Evolutionary conservation across 2,888 invertebrate genomes (phyloP).

Genomic region (Drosophila longiperda): DNA sequence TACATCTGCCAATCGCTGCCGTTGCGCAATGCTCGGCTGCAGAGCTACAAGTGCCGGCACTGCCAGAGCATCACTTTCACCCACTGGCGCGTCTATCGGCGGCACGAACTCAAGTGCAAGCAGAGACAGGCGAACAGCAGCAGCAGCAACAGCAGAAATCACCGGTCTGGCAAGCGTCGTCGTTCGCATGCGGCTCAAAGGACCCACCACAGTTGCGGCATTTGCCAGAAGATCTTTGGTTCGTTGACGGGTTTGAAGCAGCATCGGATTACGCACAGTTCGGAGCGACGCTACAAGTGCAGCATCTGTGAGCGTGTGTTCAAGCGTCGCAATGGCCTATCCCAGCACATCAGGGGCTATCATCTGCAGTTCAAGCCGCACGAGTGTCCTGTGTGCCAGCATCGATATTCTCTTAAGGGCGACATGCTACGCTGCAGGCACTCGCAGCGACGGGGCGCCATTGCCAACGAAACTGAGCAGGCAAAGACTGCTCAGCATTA

Average conservation of each 20-base stretch:
- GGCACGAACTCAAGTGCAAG: constrained; percentile 77
- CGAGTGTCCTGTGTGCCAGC: constrained; percentile 82
- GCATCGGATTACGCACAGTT: constrained; percentile 83
- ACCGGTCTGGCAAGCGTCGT: background rate
- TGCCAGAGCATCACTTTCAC: constrained; percentile 76
- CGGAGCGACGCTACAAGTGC: constrained; percentile 81
- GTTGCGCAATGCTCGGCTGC: constrained; percentile 60
- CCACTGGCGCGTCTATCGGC: constrained; percentile 80
- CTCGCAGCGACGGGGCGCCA: constrained; percentile 69
- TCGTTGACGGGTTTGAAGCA: constrained; percentile 78
- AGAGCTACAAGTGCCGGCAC: constrained; percentile 77
- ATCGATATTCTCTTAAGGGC: constrained; percentile 83
- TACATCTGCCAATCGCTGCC: constrained; percentile 81
- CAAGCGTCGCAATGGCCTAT: constrained; percentile 83
- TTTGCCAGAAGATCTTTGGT: constrained; percentile 62
- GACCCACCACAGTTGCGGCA: constrained; percentile 50
- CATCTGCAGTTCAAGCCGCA: constrained; percentile 84
- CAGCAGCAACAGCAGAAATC: background rate
- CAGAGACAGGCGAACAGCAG: constrained; percentile 6
- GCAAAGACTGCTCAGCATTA: constrained; percentile 2
- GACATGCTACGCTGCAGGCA: constrained; percentile 84
- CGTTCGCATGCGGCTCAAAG: background rate
- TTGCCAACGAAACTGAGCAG: constrained; percentile 4
- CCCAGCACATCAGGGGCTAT: constrained; percentile 83
- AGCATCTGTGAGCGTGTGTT: constrained; percentile 82